A percentile compares a stretch with the other conserved stretches of the same genome.
These are phyloP conservation scores for Hoplodrina ambigua DNA, from an alignment of 2,888 invertebrate species.

Conservation along the genomic window DNA sequence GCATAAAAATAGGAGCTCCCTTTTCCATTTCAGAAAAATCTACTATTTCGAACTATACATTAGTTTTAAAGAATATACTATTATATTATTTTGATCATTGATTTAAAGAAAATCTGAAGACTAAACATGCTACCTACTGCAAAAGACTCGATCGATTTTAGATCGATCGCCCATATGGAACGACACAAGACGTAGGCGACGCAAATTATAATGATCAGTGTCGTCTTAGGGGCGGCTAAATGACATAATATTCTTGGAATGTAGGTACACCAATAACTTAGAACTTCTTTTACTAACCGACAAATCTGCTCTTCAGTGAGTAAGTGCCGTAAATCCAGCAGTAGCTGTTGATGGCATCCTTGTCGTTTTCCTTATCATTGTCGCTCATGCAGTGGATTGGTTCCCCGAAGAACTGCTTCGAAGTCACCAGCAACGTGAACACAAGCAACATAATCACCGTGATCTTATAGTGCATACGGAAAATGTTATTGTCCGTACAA, in stretches of 20 bases:
- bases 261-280: neutral
- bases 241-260: neutral
- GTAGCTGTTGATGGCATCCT: conserved; percentile 93
- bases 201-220: neutral
- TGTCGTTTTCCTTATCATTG: conserved; percentile 83
- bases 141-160: neutral
- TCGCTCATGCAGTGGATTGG: conserved; percentile 94
- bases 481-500: conserved; percentile 94
- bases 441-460: conserved; percentile 93
- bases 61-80: too few relatives aligned
- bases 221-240: neutral
- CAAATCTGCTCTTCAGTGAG: conserved; percentile 84
- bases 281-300: conserved; percentile 35
- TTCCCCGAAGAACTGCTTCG: conserved; percentile 96
- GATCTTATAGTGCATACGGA: conserved; percentile 93
- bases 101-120: too few relatives aligned
- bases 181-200: neutral
- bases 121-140: neutral
- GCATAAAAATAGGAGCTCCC: too few relatives aligned
- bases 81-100: too few relatives aligned
- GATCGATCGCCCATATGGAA: neutral
- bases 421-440: conserved; percentile 94
- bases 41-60: neutral
- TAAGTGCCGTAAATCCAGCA: conserved; percentile 95
- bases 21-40: neutral